A percentile compares a stretch with the other conserved stretches of the same genome.
phyloP scores from a whole-genome alignment of 2,797 vertebrate genomes.

The Poecilia velifera region DNA sequence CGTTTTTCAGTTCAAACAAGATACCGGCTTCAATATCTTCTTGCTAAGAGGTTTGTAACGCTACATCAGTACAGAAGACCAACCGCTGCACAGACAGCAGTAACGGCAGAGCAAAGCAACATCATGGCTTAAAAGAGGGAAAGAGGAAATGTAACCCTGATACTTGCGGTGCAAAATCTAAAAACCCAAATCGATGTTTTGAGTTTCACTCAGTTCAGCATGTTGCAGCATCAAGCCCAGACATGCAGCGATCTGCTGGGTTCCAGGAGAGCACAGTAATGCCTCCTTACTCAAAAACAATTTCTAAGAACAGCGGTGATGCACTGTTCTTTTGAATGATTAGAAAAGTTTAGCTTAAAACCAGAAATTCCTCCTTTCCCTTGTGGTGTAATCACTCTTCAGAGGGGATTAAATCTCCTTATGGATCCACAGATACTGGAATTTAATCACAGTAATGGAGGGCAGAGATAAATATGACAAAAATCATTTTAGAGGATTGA shows the following conservation, averaged over 20 bases:
- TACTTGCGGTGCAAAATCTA: conserved; percentile 26
- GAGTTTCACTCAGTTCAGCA: background rate
- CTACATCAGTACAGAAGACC: background rate
- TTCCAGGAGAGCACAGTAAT: conserved; percentile 10
- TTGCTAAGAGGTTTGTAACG: conserved; percentile 10
- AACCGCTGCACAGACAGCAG: background rate
- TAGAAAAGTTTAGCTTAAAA: background rate
- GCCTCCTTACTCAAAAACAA: background rate
- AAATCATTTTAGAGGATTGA: conserved; percentile 13
- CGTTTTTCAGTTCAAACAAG: conserved; percentile 28
- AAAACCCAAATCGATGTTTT: background rate
- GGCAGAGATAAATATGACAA: conserved; percentile 2
- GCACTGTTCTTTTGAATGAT: conserved; percentile 39
- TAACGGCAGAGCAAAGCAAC: background rate
- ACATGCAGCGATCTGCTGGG: conserved; percentile 28
- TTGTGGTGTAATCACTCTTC: background rate
- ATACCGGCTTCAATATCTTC: conserved; percentile 11
- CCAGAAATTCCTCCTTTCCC: conserved; percentile 4
- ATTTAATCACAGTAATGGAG: conserved; percentile 27
- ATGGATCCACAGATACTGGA: conserved; percentile 3
- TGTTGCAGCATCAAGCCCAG: conserved; percentile 36
- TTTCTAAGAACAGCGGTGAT: conserved; percentile 5
- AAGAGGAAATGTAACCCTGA: conserved; percentile 24
- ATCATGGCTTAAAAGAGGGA: background rate
- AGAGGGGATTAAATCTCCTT: conserved; percentile 7